phyloP scores from a whole-genome alignment of 2,888 invertebrate species.

The Onthophagus sagittarius region DNA sequence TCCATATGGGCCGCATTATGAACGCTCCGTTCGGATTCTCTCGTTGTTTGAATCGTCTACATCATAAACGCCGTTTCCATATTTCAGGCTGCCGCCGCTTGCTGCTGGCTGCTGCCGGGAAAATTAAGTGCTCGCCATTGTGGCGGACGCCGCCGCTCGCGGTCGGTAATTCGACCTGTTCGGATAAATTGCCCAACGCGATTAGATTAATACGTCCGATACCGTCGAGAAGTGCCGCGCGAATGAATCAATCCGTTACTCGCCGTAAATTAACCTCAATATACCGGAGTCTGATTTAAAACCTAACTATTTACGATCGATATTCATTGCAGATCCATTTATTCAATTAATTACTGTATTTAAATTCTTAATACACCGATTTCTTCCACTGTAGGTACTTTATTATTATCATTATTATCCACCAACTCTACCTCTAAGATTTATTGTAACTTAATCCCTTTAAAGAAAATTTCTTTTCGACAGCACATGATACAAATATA shows the following conservation, averaged over 20 bases:
- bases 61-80: neutral
- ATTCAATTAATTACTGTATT: neutral
- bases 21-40: neutral
- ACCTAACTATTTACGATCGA: neutral
- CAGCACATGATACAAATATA: too few relatives aligned
- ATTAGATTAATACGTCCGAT: neutral
- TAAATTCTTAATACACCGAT: too few relatives aligned
- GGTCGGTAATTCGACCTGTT: neutral
- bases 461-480: too few relatives aligned
- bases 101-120: neutral
- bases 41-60: neutral
- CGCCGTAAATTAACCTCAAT: neutral
- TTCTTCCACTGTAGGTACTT: too few relatives aligned
- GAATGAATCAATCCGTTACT: neutral
- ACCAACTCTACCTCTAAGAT: too few relatives aligned
- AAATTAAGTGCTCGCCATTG: neutral
- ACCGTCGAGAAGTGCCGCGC: neutral
- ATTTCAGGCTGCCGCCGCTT: neutral
- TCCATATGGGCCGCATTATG: neutral
- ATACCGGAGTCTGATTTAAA: neutral
- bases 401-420: too few relatives aligned
- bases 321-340: neutral
- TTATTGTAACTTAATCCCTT: too few relatives aligned
- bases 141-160: neutral
- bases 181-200: neutral